Percentiles rank a stretch among this genome's conserved stretches.
Evolutionary conservation across 1,140 invertebrate species (phyloP).

Genomic region (Caenorhabditis elegans): WBcel235 BX284602.5:11494001-11494500

Average conservation of each 20-base stretch:
- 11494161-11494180: conserved; percentile 19
- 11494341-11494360: background rate
- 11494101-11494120: background rate
- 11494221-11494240: conserved; percentile 3
- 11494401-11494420: background rate
- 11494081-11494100: background rate
- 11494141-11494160: conserved; percentile 4
- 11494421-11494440: background rate
- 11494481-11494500: conserved; percentile 8
- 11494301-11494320: background rate
- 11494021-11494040: background rate
- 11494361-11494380: background rate
- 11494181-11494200: background rate
- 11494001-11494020: background rate
- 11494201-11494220: conserved; percentile 7
- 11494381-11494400: background rate
- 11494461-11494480: background rate
- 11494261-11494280: background rate
- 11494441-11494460: background rate
- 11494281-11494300: no score
- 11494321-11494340: background rate
- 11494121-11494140: no score
- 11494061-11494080: conserved; percentile 1
- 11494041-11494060: conserved; percentile 1
- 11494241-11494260: conserved; percentile 15